These are phyloP conservation scores for Ptilodon capucinus DNA, from an alignment of 2,888 invertebrate species.

Conservation along the genomic window DNA sequence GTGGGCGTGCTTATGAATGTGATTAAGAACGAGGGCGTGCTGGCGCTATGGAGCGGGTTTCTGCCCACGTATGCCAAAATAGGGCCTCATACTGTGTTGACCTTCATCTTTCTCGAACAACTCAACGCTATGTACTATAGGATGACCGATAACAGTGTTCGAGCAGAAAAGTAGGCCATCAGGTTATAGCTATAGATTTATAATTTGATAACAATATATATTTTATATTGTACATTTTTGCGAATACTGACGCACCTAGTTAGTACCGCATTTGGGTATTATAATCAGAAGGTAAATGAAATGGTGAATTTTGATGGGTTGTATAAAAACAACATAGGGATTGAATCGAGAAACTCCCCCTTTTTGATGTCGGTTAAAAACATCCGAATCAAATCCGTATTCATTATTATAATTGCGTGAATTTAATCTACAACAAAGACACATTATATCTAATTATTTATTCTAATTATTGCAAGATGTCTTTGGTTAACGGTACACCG, in stretches of 20 bases:
- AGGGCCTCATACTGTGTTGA: slow-evolving; percentile 98
- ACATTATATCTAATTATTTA: no score
- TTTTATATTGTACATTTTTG: not conserved
- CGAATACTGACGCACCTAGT: no score
- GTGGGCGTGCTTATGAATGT: slow-evolving; percentile 90
- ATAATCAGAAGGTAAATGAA: not conserved
- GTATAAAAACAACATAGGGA: no score
- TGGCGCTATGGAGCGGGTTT: slow-evolving; percentile 98
- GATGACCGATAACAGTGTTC: slow-evolving; percentile 2
- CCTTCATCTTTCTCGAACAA: slow-evolving; percentile 98
- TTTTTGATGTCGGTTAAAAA: no score
- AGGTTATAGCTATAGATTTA: not conserved
- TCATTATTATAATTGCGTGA: no score
- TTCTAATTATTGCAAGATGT: no score
- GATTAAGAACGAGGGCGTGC: slow-evolving; percentile 92
- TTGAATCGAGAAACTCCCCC: no score
- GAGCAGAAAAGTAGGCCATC: not conserved
- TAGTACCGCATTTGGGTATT: not conserved
- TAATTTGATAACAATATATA: not conserved
- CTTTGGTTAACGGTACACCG: no score
- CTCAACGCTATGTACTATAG: slow-evolving; percentile 83
- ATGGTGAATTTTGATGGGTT: no score
- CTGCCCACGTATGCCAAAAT: slow-evolving; percentile 96
- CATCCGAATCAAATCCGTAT: no score
- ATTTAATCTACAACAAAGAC: no score